phyloP scores from a whole-genome alignment of 1,140 invertebrate species.

The Wasmannia auropunctata region DNA sequence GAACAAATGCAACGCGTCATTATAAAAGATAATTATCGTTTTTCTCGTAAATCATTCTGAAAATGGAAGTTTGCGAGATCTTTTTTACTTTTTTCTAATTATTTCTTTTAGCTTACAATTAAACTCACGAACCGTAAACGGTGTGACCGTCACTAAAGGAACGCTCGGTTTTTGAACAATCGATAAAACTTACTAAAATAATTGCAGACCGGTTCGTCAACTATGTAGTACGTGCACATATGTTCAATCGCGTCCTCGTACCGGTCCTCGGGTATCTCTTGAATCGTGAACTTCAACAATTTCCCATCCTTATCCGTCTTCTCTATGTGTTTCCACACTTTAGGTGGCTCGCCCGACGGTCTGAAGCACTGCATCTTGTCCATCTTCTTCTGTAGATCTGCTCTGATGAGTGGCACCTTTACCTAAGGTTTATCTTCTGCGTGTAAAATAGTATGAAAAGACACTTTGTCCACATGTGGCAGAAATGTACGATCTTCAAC shows the following conservation, averaged over 20 bases:
- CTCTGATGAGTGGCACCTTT: background rate
- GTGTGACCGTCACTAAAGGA: background rate
- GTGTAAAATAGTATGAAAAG: background rate
- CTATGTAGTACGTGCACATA: conserved; percentile 77
- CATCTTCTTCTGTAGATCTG: background rate
- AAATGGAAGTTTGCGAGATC: background rate
- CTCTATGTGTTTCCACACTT: conserved; percentile 63
- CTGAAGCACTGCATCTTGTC: conserved; percentile 14
- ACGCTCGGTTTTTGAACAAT: background rate
- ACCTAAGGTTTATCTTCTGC: background rate
- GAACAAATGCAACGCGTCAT: background rate
- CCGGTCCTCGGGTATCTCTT: conserved; percentile 80
- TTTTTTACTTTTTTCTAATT: background rate
- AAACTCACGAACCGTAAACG: no score
- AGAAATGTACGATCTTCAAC: background rate
- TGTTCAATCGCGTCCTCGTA: conserved; percentile 75
- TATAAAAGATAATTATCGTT: no score
- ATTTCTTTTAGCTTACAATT: background rate
- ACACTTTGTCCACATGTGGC: background rate
- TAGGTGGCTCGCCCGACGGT: conserved; percentile 66
- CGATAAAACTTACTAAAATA: conserved; percentile 70
- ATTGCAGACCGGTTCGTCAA: conserved; percentile 75
- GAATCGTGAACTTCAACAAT: conserved; percentile 73
- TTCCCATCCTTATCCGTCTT: background rate
- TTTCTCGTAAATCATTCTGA: background rate